Base-by-base conservation (phyloP, 37 sponge, comb jelly and placozoan genomes). In the Beroe forskalii region DNA sequence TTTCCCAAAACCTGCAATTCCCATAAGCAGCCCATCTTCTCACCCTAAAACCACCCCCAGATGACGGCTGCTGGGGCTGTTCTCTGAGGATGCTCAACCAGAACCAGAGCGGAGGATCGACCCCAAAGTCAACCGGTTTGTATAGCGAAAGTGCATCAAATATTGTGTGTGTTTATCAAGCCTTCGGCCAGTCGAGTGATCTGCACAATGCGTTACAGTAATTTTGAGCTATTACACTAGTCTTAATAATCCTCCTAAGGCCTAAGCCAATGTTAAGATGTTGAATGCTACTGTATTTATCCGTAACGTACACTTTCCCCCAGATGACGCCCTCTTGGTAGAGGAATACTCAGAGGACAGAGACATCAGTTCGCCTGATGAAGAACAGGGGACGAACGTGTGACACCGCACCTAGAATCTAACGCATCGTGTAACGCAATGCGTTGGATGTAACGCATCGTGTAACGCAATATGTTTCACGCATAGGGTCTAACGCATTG, bases 51-150 rank as follows among this genome's bases (percentile, higher is more conserved):
- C n/a, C n/a, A 33, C 72, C 32, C 38, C 39, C 72, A 69, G 72
- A 69, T 69, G 72, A 69, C 39, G 72, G 72, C 14, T 69, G 72
- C 38, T 69, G 72, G 72, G 72, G 72, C 17, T 69, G 72, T 32
- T 69, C 72, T 2, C 27, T 69, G 72, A 31, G 72, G 72, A 69
- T 32, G 38, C 72, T 69, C 4, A 69, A 69, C 38, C 27, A 69
- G 27, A 27, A 69, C 27, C 32, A 27, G 17, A 69, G 72, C 32
- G 72, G 72, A 31, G 72, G 72, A 3, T 69, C 72, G 1, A 69
- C 72, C 38, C 72, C 72, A 4, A 69, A 69, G 32, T 69, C 72
- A 32, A 17, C 55, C 12, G 72, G 72, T 69, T 3, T 6, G 30
- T 63, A 22, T 63, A 63, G 17, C 17, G 60, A 17, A 17, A 55